These are phyloP conservation scores for Saccopteryx leptura DNA, from an alignment of 2,113 vertebrate species.

Conservation along the genomic window DNA sequence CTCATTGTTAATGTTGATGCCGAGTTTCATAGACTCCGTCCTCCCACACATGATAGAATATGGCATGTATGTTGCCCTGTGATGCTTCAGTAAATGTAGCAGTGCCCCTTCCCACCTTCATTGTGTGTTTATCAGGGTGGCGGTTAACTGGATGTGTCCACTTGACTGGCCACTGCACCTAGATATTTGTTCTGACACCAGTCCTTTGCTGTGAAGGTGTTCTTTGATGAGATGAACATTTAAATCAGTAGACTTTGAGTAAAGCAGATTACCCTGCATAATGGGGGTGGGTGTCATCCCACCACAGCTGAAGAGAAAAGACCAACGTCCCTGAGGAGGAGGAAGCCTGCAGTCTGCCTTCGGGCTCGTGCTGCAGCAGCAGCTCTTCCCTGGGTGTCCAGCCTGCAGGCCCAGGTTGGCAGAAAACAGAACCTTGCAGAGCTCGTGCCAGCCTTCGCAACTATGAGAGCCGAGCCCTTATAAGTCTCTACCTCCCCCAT, in stretches of 20 bases:
- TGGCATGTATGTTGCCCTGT: neutral
- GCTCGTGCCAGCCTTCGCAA: neutral
- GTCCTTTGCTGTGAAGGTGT: neutral
- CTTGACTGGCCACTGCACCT: neutral
- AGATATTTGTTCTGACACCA: neutral
- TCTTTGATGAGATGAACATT: neutral
- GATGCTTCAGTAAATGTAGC: neutral
- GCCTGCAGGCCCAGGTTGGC: neutral
- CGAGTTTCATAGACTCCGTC: neutral
- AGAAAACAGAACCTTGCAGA: neutral
- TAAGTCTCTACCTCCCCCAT: neutral
- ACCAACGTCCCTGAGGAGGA: neutral
- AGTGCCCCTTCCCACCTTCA: neutral
- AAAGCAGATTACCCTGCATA: neutral
- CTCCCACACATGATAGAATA: neutral
- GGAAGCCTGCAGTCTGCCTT: neutral
- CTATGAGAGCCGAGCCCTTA: neutral
- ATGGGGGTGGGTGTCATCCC: neutral
- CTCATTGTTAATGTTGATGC: neutral
- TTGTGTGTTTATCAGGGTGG: neutral
- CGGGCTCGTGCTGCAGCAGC: neutral
- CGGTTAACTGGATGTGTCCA: neutral
- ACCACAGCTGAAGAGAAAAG: neutral
- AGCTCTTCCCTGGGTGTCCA: neutral
- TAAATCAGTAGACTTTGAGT: neutral